Evolutionary conservation across 2,113 vertebrate species (phyloP), one percentile per base, ranked within the genome.

Genomic region (Actinemys pallida): DNA sequence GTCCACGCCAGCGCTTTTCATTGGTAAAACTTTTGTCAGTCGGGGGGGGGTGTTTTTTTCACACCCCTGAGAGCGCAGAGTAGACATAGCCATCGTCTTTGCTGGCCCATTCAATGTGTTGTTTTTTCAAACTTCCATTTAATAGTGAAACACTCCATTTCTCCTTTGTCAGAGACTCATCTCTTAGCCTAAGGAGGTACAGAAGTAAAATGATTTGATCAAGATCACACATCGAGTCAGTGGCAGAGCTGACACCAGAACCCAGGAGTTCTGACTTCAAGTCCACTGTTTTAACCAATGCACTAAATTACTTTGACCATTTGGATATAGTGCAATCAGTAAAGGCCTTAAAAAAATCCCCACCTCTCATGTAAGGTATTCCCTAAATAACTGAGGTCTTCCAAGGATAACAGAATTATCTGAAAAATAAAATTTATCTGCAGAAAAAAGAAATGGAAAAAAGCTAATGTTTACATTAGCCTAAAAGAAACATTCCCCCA

Each of bases 161-260:
- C 88, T 93, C 79, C 93, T 89, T 83, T 93, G 81, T 94, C 83
- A 92, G n/a, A 62, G 45, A 45, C 39, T 20, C 39, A 42, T 45
- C 39, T 76, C 39, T 25, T 76, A 72, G 42, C 22, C 11, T 27
- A 76, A 76, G 39, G 24, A 76, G 42, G 24, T 76, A 45, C 22
- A 45, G 72, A 76, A 76, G 12, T 76, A 76, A 76, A 76, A 76
- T 50, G 62, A 45, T 82, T 87, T 69, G 56, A 87, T 75, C 54
- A 91, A 88, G 89, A 89, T 49, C 59, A 65, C 13, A 31, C 47
- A 45, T 1, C 52, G 72, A 92, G n/a, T 79, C 56, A 84, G 24
- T 94, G 96, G 24, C 49, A 45, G 10, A 42, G 22, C 1, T 86
- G 53, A 65, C 20, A 80, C 93, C 72, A 14, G 83, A 91, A 95